These are phyloP conservation scores for Hapalemur alaotrensis DNA, from an alignment of 2,797 vertebrate species.

Conservation along the genomic window DNA sequence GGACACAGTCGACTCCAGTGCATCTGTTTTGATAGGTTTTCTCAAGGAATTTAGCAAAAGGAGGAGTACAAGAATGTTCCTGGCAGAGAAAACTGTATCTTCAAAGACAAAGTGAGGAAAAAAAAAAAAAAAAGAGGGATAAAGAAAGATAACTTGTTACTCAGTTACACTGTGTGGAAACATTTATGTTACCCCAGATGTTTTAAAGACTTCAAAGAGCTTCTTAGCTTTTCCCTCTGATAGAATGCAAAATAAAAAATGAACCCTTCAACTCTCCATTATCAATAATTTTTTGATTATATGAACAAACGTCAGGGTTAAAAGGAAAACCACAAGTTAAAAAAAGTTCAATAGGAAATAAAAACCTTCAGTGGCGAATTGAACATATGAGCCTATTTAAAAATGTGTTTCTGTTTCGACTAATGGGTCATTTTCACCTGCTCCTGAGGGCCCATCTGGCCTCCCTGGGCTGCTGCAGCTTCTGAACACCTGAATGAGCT, in stretches of 20 bases:
- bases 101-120: slow-evolving; percentile 20
- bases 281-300: slow-evolving; percentile 68
- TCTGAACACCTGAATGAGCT: background rate
- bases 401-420: slow-evolving; percentile 60
- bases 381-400: slow-evolving; percentile 44
- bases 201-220: slow-evolving; percentile 65
- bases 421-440: slow-evolving; percentile 63
- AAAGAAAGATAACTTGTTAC: slow-evolving; percentile 58
- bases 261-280: slow-evolving; percentile 44
- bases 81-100: slow-evolving; percentile 26
- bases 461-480: background rate
- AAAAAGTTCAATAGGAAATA: slow-evolving; percentile 62
- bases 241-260: slow-evolving; percentile 62
- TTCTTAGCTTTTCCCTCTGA: slow-evolving; percentile 44
- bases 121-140: background rate
- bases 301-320: slow-evolving; percentile 52
- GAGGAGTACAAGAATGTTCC: slow-evolving; percentile 9
- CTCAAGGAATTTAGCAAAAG: slow-evolving; percentile 3
- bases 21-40: slow-evolving; percentile 11
- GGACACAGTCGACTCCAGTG: background rate
- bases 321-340: slow-evolving; percentile 68
- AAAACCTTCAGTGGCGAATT: slow-evolving; percentile 41
- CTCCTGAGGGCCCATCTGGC: slow-evolving; percentile 8
- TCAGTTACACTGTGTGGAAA: slow-evolving; percentile 59
- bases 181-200: slow-evolving; percentile 66